These are phyloP conservation scores for Intellagama lesueurii DNA, from an alignment of 2,797 vertebrate species.

Conservation along the genomic window DNA sequence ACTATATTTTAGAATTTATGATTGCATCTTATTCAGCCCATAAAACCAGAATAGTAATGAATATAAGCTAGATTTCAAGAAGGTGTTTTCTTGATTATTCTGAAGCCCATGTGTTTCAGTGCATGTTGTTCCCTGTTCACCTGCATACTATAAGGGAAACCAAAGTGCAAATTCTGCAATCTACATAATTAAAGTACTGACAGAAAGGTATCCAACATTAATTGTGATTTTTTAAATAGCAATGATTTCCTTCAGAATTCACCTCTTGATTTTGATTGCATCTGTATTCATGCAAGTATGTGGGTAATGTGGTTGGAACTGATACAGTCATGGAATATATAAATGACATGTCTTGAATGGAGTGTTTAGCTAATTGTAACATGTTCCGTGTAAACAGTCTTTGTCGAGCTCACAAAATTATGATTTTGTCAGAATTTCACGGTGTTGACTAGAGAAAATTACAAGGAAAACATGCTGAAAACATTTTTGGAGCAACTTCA, in stretches of 20 bases:
- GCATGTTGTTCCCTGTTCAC: neutral
- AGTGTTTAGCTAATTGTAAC: neutral
- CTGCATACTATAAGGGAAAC: neutral
- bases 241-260: neutral
- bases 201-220: neutral
- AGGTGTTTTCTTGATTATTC: neutral
- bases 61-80: neutral
- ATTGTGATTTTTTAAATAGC: neutral
- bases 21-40: neutral
- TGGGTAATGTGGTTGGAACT: neutral
- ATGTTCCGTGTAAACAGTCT: neutral
- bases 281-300: neutral
- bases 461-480: neutral
- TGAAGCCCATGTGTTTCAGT: neutral
- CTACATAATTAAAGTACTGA: neutral
- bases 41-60: neutral
- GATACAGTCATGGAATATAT: neutral
- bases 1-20: neutral
- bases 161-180: neutral
- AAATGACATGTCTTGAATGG: neutral
- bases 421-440: neutral
- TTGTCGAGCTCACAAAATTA: neutral
- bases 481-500: neutral
- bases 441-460: neutral
- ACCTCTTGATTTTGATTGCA: neutral